Conservation (phyloP, 2,888 invertebrate genomes). For the Volucella inanis region DNA sequence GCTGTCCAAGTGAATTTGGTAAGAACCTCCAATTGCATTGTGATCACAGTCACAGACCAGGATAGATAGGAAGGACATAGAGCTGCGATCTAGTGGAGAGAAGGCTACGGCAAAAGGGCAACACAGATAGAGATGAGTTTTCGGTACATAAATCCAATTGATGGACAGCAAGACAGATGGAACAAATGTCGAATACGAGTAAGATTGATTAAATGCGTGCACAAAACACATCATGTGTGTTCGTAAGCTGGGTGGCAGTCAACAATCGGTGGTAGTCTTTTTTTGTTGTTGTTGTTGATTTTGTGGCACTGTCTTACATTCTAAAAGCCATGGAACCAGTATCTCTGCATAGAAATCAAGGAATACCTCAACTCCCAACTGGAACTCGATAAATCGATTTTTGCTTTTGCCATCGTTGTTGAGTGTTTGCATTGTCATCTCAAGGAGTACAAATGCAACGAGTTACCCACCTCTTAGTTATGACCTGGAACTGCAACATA, state of each 20-base stretch:
- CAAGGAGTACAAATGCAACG: not conserved
- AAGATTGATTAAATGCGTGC: slow-evolving; percentile 67
- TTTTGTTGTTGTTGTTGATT: slow-evolving; percentile 59
- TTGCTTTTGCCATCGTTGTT: slow-evolving; percentile 37
- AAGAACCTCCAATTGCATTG: slow-evolving; percentile 25
- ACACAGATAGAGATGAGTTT: slow-evolving; percentile 54
- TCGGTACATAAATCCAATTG: slow-evolving; percentile 62
- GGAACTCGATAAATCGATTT: slow-evolving; percentile 29
- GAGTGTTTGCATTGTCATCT: slow-evolving; percentile 2
- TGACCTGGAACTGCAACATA: not conserved
- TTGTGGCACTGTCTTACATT: slow-evolving; percentile 66
- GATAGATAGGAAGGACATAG: not conserved
- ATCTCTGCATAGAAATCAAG: slow-evolving; percentile 35
- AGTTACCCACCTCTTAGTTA: too few relatives aligned
- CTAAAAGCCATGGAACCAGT: slow-evolving; percentile 54
- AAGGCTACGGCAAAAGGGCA: slow-evolving; percentile 5
- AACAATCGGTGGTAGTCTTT: too few relatives aligned
- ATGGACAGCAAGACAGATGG: slow-evolving; percentile 66
- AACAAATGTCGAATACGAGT: slow-evolving; percentile 64
- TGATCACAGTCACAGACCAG: slow-evolving; percentile 37
- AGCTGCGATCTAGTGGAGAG: not conserved
- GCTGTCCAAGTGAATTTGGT: slow-evolving; percentile 24
- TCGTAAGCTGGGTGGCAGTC: slow-evolving; percentile 69
- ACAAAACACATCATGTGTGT: slow-evolving; percentile 61
- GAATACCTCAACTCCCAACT: not conserved